phyloP scores from a whole-genome alignment of 2,113 vertebrate species.

The Pristiophorus japonicus region DNA sequence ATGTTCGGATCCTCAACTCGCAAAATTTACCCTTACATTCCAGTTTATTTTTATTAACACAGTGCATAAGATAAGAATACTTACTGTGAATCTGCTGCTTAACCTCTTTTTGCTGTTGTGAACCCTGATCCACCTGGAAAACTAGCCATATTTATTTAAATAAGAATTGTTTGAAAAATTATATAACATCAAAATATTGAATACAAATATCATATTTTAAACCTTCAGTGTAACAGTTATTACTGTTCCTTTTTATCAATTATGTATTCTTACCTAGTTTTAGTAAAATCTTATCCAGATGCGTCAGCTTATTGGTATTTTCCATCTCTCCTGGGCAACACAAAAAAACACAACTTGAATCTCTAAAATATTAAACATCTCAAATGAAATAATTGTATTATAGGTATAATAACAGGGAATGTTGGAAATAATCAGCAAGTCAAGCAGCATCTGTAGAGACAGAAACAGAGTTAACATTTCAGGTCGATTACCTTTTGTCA shows the following conservation, averaged over 20 bases:
- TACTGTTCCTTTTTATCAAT: background rate
- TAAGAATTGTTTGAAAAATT: background rate
- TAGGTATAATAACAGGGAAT: background rate
- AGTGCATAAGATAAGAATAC: constrained; percentile 43
- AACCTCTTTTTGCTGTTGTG: constrained; percentile 49
- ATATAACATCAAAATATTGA: constrained; percentile 45
- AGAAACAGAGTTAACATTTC: background rate
- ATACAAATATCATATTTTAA: constrained; percentile 40
- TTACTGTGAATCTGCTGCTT: constrained; percentile 60
- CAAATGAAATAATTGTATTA: constrained; percentile 5
- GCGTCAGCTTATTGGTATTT: constrained; percentile 40
- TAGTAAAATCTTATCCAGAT: constrained; percentile 56
- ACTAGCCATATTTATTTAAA: constrained; percentile 44
- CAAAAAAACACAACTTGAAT: background rate
- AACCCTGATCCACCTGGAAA: constrained; percentile 56
- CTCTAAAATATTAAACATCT: background rate
- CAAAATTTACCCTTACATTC: background rate
- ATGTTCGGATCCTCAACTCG: background rate
- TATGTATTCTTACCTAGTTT: constrained; percentile 55
- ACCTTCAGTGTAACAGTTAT: background rate
- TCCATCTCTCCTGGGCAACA: background rate
- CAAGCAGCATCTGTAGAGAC: background rate
- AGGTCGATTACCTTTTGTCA: background rate
- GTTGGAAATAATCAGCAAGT: background rate
- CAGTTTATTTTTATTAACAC: background rate